phyloP scores from a whole-genome alignment of 92 coral and sea anemone genomes.

The Phenganax marumi region DNA sequence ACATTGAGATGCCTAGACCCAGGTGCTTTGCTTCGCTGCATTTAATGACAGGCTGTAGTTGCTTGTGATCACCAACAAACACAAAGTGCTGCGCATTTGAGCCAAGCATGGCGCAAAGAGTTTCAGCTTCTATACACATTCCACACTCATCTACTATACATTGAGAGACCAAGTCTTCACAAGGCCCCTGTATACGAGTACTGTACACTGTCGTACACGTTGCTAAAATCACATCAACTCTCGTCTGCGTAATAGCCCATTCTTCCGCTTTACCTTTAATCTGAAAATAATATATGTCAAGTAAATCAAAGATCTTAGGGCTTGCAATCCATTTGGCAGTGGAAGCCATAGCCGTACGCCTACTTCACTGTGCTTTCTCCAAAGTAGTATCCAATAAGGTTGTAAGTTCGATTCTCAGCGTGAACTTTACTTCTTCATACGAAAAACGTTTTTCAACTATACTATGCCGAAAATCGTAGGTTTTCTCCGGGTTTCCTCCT shows the following conservation, averaged over 20 bases:
- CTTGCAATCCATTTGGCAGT: too few relatives aligned
- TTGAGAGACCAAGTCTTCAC: constrained; percentile 49
- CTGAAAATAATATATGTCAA: constrained; percentile 33
- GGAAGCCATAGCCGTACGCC: too few relatives aligned
- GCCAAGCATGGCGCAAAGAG: constrained; percentile 73
- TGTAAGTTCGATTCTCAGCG: too few relatives aligned
- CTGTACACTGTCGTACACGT: constrained; percentile 70
- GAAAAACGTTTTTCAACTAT: too few relatives aligned
- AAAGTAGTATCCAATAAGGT: too few relatives aligned
- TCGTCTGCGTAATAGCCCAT: constrained; percentile 61
- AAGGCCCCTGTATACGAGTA: constrained; percentile 28
- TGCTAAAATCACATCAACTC: constrained; percentile 65
- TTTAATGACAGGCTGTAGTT: constrained; percentile 73
- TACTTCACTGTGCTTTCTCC: too few relatives aligned
- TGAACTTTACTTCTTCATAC: too few relatives aligned
- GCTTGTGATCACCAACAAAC: constrained; percentile 87
- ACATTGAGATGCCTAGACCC: constrained; percentile 70
- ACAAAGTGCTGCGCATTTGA: constrained; percentile 68
- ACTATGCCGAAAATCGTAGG: too few relatives aligned
- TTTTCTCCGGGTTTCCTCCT: too few relatives aligned
- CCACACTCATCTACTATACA: constrained; percentile 90
- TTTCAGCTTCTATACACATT: constrained; percentile 82
- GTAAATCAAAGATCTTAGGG: too few relatives aligned
- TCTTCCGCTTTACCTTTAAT: constrained; percentile 43
- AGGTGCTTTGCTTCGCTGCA: constrained; percentile 59